A percentile compares a stretch with the other conserved stretches of the same genome.
Evolutionary conservation across 2,113 vertebrate species (phyloP).

Genomic region (Strix aluco): DNA sequence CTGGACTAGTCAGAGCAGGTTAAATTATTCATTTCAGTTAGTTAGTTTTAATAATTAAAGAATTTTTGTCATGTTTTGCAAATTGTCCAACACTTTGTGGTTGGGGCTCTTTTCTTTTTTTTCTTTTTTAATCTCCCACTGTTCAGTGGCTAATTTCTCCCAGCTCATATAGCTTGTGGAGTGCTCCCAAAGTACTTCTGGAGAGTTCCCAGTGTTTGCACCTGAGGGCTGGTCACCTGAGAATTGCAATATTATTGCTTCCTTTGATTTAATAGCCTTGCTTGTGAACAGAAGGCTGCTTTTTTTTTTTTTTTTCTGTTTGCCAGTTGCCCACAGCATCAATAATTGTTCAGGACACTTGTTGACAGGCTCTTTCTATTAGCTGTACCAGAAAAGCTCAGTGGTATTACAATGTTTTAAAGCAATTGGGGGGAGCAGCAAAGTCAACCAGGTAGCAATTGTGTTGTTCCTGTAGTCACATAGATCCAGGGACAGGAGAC

Average conservation of each 20-base stretch:
- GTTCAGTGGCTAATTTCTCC: neutral
- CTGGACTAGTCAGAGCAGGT: neutral
- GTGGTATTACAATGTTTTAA: neutral
- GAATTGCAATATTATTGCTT: neutral
- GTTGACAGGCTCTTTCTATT: neutral
- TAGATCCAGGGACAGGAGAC: neutral
- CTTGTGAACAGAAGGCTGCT: neutral
- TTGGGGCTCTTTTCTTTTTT: neutral
- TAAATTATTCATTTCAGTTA: neutral
- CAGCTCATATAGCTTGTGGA: neutral
- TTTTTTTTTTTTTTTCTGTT: neutral
- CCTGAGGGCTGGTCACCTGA: neutral
- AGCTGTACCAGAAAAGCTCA: neutral
- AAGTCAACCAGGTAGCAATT: neutral
- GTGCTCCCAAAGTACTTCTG: neutral
- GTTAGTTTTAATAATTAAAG: neutral
- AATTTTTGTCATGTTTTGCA: neutral
- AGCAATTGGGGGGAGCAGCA: neutral
- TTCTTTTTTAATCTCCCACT: neutral
- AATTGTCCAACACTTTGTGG: neutral
- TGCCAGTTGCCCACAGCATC: neutral
- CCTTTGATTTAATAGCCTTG: neutral
- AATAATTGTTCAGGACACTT: constrained; percentile 22
- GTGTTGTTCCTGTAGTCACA: neutral
- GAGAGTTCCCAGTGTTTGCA: neutral